phyloP scores from a whole-genome alignment of 2,797 vertebrate genomes.

The Chrysocyon brachyurus region DNA sequence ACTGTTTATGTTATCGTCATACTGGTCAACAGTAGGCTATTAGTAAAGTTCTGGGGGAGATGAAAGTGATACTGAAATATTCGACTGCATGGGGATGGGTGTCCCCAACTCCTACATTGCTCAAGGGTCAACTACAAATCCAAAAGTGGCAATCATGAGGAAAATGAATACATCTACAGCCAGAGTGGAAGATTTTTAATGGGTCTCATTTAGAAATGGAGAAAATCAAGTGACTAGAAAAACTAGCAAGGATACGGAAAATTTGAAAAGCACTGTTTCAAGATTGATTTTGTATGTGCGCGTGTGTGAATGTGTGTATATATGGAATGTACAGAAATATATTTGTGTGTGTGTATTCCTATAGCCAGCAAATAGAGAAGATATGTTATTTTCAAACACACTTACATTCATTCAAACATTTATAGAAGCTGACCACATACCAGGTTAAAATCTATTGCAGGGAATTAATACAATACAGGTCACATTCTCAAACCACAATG shows the following conservation, averaged over 20 bases:
- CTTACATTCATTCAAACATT: neutral
- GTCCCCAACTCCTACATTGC: neutral
- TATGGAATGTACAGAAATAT: neutral
- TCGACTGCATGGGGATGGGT: neutral
- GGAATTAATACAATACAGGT: neutral
- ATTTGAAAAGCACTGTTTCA: slow-evolving; percentile 5
- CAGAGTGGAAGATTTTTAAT: slow-evolving; percentile 1
- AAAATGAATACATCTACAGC: neutral
- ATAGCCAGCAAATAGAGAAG: neutral
- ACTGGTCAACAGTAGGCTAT: neutral
- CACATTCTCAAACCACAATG: neutral
- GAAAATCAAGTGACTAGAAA: neutral
- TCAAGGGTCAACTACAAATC: neutral
- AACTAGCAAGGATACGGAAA: neutral
- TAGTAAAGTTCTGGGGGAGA: neutral
- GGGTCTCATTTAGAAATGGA: slow-evolving; percentile 2
- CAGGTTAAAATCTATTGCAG: neutral
- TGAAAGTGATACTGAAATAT: neutral
- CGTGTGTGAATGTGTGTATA: neutral
- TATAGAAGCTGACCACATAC: neutral
- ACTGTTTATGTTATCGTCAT: neutral
- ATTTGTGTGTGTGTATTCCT: neutral
- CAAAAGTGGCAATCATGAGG: neutral
- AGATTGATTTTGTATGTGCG: neutral
- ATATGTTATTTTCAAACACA: slow-evolving; percentile 35